These are phyloP conservation scores for Sylvilagus bachmani DNA, from an alignment of 2,113 vertebrate genomes.

Conservation along the genomic window DNA sequence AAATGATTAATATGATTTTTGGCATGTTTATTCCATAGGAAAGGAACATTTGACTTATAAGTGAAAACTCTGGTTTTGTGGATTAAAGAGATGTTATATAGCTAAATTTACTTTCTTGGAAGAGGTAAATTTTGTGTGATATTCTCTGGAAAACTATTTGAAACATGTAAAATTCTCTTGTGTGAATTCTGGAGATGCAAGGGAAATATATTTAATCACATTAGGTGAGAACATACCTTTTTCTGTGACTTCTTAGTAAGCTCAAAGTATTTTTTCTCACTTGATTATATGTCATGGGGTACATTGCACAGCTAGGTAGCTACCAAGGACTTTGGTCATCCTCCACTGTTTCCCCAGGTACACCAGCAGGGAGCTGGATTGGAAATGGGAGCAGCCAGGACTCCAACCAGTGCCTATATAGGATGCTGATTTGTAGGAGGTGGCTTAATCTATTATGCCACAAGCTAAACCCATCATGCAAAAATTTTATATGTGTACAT, in stretches of 20 bases:
- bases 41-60: constrained; percentile 34
- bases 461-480: background rate
- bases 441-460: too few species aligned
- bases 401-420: too few species aligned
- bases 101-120: constrained; percentile 27
- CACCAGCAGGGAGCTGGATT: too few species aligned
- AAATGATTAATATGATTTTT: constrained; percentile 77
- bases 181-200: background rate
- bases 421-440: too few species aligned
- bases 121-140: constrained; percentile 5
- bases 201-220: constrained; percentile 8
- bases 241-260: background rate
- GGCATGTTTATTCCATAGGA: constrained; percentile 52
- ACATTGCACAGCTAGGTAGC: background rate
- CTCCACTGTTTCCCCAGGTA: too few species aligned
- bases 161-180: constrained; percentile 12
- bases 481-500: background rate
- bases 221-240: constrained; percentile 4
- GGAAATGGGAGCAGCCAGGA: too few species aligned
- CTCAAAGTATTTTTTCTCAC: background rate
- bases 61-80: constrained; percentile 56
- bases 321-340: background rate
- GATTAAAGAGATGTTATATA: constrained; percentile 65
- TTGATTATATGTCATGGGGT: background rate
- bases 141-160: constrained; percentile 58